Conservation (phyloP, 2,797 vertebrate species). For the Simalia tracyae region DNA sequence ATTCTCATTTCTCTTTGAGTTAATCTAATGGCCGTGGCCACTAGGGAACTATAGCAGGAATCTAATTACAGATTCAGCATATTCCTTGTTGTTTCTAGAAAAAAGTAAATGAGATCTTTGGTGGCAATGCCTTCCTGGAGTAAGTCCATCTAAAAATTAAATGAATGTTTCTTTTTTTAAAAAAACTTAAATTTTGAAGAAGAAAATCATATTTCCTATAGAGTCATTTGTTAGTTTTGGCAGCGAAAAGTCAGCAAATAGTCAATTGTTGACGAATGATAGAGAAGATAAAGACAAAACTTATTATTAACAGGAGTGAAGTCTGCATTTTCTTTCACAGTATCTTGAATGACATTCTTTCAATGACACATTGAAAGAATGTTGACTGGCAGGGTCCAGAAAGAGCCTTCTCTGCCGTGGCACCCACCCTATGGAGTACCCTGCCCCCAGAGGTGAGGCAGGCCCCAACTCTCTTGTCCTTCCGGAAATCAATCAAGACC, state of each 20-base stretch:
- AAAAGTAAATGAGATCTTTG: background rate
- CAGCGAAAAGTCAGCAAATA: background rate
- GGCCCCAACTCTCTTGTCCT: too few relatives aligned
- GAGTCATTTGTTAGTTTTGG: background rate
- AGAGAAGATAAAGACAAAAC: background rate
- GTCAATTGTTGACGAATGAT: background rate
- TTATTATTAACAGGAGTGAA: background rate
- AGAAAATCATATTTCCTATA: background rate
- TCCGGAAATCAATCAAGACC: too few relatives aligned
- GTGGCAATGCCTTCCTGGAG: background rate
- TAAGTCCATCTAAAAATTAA: background rate
- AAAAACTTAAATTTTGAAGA: background rate
- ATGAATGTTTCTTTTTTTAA: background rate
- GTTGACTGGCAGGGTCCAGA: too few relatives aligned
- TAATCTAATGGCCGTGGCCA: background rate
- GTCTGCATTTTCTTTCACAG: background rate
- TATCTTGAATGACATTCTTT: background rate
- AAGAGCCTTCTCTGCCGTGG: too few relatives aligned
- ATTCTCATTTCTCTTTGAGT: constrained; percentile 4
- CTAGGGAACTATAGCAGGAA: background rate
- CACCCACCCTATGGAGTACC: too few relatives aligned
- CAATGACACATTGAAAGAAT: too few relatives aligned
- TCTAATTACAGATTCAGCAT: constrained; percentile 1
- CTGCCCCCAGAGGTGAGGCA: too few relatives aligned
- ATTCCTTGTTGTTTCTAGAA: background rate